Evolutionary conservation across 2,113 vertebrate genomes (phyloP).

Genomic region (Rhinogobius similis): DNA sequence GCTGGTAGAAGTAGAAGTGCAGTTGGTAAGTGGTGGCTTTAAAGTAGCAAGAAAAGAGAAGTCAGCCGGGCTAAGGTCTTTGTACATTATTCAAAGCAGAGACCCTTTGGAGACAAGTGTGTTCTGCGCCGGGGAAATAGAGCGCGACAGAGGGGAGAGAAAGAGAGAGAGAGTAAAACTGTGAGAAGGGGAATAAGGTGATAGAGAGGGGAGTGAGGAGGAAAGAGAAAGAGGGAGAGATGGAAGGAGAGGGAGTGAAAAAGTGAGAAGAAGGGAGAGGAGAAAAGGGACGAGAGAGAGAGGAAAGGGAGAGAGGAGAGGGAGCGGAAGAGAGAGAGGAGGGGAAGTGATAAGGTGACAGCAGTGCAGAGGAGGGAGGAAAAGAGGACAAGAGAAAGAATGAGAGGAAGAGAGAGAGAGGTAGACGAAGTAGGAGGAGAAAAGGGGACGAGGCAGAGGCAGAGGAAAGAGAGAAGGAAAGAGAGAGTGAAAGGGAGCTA

Average conservation of each 20-base stretch:
- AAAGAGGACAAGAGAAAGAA: too few species aligned
- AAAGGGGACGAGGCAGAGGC: background rate
- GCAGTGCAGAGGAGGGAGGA: too few species aligned
- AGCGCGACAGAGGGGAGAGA: conserved; percentile 21
- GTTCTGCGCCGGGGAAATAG: conserved; percentile 30
- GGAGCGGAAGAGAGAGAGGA: too few species aligned
- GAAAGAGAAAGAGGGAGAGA: background rate
- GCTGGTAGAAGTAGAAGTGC: background rate
- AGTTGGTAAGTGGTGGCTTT: conserved; percentile 11
- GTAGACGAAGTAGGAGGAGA: background rate
- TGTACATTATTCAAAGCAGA: conserved; percentile 30
- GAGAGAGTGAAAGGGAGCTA: too few species aligned
- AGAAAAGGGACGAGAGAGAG: background rate
- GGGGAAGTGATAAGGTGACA: too few species aligned
- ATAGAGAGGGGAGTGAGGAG: background rate
- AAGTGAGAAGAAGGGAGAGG: too few species aligned
- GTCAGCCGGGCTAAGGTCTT: conserved; percentile 10
- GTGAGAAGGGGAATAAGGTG: background rate
- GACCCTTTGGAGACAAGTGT: conserved; percentile 26
- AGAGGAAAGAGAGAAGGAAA: too few species aligned
- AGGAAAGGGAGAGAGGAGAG: background rate
- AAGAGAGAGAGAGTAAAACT: background rate
- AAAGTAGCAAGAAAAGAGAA: background rate
- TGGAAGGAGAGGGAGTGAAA: too few species aligned
- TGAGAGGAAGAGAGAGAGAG: too few species aligned